These are phyloP conservation scores for Pseudorasbora parva DNA, from an alignment of 2,113 vertebrate genomes.

Conservation along the genomic window DNA sequence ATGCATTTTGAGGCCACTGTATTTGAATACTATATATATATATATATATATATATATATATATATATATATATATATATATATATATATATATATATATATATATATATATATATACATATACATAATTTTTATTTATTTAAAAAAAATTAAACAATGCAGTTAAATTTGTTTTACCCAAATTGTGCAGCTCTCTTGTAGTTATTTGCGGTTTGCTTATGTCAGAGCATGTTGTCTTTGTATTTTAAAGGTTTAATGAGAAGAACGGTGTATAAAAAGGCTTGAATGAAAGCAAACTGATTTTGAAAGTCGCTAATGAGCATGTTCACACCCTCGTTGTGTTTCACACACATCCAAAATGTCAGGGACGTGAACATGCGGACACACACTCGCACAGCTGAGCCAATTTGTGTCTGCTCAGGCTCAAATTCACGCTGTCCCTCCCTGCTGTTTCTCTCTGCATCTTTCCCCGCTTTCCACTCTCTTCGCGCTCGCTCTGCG, in stretches of 20 bases:
- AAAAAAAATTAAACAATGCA: too few relatives aligned
- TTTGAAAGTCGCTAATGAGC: slow-evolving; percentile 52
- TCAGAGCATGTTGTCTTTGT: neutral
- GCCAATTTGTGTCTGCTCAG: slow-evolving; percentile 37
- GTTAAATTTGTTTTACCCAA: too few relatives aligned
- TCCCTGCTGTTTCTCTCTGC: neutral
- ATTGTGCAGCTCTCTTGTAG: neutral
- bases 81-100: too few relatives aligned
- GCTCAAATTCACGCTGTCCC: slow-evolving; percentile 8
- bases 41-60: too few relatives aligned
- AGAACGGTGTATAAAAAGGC: neutral
- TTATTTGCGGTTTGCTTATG: neutral
- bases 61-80: too few relatives aligned
- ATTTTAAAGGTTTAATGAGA: neutral
- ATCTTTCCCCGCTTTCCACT: neutral
- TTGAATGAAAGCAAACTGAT: slow-evolving; percentile 35
- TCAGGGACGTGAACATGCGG: slow-evolving; percentile 4
- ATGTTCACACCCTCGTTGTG: slow-evolving; percentile 40
- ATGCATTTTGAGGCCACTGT: too few relatives aligned
- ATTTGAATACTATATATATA: too few relatives aligned
- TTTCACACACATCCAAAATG: slow-evolving; percentile 48
- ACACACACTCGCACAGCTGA: slow-evolving; percentile 8
- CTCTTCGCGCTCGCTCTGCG: slow-evolving; percentile 42
- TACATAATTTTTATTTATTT: too few relatives aligned
- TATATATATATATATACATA: too few relatives aligned